phyloP scores from a whole-genome alignment of 2,797 vertebrate species.

The Anableps anableps region DNA sequence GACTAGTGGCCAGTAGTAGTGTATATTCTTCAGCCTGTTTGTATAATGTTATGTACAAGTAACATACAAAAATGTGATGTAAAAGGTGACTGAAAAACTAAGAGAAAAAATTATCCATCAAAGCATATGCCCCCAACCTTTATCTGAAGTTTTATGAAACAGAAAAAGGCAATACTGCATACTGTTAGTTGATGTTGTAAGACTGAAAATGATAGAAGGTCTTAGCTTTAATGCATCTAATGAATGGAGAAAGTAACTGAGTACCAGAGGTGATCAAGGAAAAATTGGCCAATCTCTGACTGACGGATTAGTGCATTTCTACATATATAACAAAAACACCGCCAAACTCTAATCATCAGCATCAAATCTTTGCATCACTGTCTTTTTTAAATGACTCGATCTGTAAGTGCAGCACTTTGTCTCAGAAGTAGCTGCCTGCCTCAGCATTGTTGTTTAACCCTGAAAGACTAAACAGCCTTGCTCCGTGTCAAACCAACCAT shows the following conservation, averaged over 20 bases:
- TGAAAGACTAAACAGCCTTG: constrained; percentile 11
- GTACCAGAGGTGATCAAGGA: neutral
- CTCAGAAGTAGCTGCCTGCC: constrained; percentile 7
- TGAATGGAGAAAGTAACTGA: neutral
- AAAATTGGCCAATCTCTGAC: neutral
- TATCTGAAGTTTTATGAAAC: neutral
- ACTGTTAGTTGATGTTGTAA: neutral
- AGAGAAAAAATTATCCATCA: neutral
- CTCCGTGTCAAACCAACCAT: constrained; percentile 51
- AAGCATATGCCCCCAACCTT: neutral
- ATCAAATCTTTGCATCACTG: constrained; percentile 4
- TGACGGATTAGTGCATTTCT: neutral
- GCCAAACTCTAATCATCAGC: neutral
- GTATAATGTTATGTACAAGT: neutral
- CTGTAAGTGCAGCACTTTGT: neutral
- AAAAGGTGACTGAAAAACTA: neutral
- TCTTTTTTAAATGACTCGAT: constrained; percentile 14
- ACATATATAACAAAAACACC: neutral
- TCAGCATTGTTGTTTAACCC: constrained; percentile 25
- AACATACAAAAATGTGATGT: neutral
- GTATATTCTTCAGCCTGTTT: neutral
- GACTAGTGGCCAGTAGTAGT: neutral
- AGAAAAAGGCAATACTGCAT: neutral
- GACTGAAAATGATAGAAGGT: neutral
- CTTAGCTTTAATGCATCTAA: neutral